Evolutionary conservation across 2,888 invertebrate genomes (phyloP).

Genomic region (Tribolium freemani): DNA sequence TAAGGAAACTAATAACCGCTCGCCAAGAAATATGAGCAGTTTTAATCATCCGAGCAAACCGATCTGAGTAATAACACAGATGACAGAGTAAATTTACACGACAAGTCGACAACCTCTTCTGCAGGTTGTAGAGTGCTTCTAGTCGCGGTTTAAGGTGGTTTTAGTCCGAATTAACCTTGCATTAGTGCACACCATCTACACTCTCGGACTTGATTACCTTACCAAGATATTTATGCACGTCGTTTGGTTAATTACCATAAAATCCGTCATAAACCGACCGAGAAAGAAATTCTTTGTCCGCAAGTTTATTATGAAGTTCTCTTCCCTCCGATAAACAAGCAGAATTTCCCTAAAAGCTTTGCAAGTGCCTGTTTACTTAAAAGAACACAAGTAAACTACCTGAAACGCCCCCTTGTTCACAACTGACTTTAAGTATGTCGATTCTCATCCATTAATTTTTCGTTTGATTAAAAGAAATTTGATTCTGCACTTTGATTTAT

Average conservation of each 20-base stretch:
- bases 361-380: slow-evolving; percentile 11
- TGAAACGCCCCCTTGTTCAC: not conserved
- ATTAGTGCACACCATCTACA: slow-evolving; percentile 10
- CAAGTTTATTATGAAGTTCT: not conserved
- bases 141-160: slow-evolving; percentile 27
- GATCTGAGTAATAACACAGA: slow-evolving; percentile 5
- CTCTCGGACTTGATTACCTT: slow-evolving; percentile 8
- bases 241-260: not conserved
- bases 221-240: not conserved
- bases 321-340: not conserved
- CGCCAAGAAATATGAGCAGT: slow-evolving; percentile 10
- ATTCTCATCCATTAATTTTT: slow-evolving; percentile 12
- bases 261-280: not conserved
- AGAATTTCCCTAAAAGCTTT: slow-evolving; percentile 2
- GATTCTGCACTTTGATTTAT: not conserved
- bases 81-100: slow-evolving; percentile 19
- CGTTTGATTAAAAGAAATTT: slow-evolving; percentile 6
- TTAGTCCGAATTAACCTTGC: slow-evolving; percentile 20
- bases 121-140: slow-evolving; percentile 5
- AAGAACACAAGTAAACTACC: slow-evolving; percentile 6
- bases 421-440: too few species aligned
- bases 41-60: slow-evolving; percentile 9
- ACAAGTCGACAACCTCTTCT: slow-evolving; percentile 17
- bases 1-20: not conserved
- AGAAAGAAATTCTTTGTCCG: not conserved